Base-by-base conservation (phyloP, 2,113 vertebrate genomes). In the Poecile atricapillus region DNA sequence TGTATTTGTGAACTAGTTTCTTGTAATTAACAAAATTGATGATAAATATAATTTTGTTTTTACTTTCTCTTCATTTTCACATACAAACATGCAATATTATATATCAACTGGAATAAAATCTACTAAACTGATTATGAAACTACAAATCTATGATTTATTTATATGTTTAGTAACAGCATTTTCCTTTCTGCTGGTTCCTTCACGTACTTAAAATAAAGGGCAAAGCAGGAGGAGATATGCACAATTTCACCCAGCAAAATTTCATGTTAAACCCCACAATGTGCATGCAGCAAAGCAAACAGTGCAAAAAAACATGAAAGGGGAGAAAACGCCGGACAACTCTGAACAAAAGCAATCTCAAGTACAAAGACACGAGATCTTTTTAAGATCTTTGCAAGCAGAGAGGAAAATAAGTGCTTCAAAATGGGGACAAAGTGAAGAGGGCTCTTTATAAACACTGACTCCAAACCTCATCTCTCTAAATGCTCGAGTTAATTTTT, bases 11-110 rank as follows among this genome's bases (percentile, higher is more conserved):
- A 96, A 94, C 83, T 94, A 95, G 87, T 93, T 96, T 94, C 82
- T 90, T 2, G 14, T 88, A 94, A 95, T 96, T 95, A 97, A 90
- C 77, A 90, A 88, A 97, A 97, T 43, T 89, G 65, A 94, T 96
- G 68, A 93, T 90, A 96, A 95, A 96, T 94, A 81, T 78, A 95
- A 95, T 96, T 96, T 85, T 59, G 56, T 76, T 97, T 96, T 83
- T 90, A 90, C 78, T 91, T 93, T 94, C 71, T 73, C 70, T 84
- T 87, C 3, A 5, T 89, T 95, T 96, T 87, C 49, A 64, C 74
- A 79, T 31, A 50, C 35, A 83, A 86, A 81, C 62, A 60, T 33
- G 37, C 37, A 71, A 53, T 52, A 78, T 52, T 78, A 83, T 95
- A 50, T 21, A 92, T 93, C 94, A 92, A 49, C 91, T 50, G 28